phyloP scores from a whole-genome alignment of 30 jellyfish, hydroid and myxozoan species.

The Aurelia aurita region DNA sequence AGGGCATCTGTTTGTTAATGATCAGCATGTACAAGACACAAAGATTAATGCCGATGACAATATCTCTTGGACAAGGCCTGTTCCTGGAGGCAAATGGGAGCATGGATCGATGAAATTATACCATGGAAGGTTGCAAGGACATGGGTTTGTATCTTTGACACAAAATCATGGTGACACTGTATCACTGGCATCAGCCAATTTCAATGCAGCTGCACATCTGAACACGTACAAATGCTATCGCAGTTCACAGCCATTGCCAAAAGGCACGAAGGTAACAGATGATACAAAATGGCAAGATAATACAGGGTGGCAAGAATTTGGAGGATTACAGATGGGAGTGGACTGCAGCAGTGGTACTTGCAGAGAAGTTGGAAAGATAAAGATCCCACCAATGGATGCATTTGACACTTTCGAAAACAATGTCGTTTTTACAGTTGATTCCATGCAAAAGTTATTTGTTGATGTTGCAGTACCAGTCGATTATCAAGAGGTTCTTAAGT shows the following conservation, averaged over 20 bases:
- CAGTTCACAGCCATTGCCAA: constrained; percentile 3
- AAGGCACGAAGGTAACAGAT: background rate
- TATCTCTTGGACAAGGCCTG: constrained; percentile 56
- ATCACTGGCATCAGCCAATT: constrained; percentile 43
- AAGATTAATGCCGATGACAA: constrained; percentile 17
- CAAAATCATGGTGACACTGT: constrained; percentile 31
- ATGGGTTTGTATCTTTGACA: constrained; percentile 55
- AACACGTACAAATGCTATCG: constrained; percentile 56
- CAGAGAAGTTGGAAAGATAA: constrained; percentile 42
- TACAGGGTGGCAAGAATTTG: constrained; percentile 47
- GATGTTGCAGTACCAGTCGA: constrained; percentile 41
- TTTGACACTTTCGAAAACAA: constrained; percentile 28
- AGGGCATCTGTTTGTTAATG: constrained; percentile 58
- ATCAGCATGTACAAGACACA: constrained; percentile 22
- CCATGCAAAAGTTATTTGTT: constrained; percentile 33
- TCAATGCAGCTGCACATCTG: constrained; percentile 37
- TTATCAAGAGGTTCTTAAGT: constrained; percentile 10
- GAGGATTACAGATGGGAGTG: constrained; percentile 55
- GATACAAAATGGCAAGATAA: too few species aligned
- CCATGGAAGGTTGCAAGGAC: constrained; percentile 23
- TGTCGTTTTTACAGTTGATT: constrained; percentile 51
- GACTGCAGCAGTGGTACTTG: constrained; percentile 56
- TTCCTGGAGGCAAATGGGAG: constrained; percentile 63
- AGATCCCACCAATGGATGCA: constrained; percentile 50
- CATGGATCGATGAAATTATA: constrained; percentile 51